A percentile compares a stretch with the other conserved stretches of the same genome.
Evolutionary conservation across 2,888 invertebrate species (phyloP).

Genomic region (Coelinius sp.): DNA sequence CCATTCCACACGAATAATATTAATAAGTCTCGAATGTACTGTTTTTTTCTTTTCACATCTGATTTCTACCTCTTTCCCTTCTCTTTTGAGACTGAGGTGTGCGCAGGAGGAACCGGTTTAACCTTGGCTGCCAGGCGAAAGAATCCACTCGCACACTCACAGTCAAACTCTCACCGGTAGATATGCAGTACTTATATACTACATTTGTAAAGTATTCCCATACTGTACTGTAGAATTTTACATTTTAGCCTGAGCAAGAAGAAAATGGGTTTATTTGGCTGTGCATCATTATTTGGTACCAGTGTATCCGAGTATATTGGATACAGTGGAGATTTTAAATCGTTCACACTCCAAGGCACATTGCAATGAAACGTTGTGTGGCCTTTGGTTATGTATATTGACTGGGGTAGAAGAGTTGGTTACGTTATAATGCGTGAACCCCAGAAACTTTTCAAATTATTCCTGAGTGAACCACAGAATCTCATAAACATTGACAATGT

Average conservation of each 20-base stretch:
- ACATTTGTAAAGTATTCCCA: not conserved
- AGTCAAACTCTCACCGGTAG: not conserved
- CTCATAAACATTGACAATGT: constrained; percentile 66
- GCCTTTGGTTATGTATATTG: constrained; percentile 38
- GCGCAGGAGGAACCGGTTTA: constrained; percentile 44
- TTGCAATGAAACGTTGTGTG: constrained; percentile 41
- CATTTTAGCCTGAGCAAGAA: not conserved
- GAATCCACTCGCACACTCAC: constrained; percentile 24
- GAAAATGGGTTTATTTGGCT: not conserved
- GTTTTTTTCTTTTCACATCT: not conserved
- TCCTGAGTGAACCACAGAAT: constrained; percentile 60
- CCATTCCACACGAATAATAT: constrained; percentile 42
- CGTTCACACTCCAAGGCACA: constrained; percentile 44
- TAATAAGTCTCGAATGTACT: constrained; percentile 39
- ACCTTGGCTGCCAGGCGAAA: constrained; percentile 38
- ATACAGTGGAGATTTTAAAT: not conserved
- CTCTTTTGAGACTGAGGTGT: constrained; percentile 26
- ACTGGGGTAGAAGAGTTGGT: not conserved
- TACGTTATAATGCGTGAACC: constrained; percentile 49
- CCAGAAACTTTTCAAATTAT: constrained; percentile 59
- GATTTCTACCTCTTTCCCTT: not conserved
- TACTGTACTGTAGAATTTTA: not conserved
- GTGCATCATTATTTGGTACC: constrained; percentile 2
- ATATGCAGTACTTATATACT: constrained; percentile 4
- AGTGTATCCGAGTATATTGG: constrained; percentile 8